These are phyloP conservation scores for Eurytoma adleriae DNA, from an alignment of 2,888 invertebrate species.

Conservation along the genomic window DNA sequence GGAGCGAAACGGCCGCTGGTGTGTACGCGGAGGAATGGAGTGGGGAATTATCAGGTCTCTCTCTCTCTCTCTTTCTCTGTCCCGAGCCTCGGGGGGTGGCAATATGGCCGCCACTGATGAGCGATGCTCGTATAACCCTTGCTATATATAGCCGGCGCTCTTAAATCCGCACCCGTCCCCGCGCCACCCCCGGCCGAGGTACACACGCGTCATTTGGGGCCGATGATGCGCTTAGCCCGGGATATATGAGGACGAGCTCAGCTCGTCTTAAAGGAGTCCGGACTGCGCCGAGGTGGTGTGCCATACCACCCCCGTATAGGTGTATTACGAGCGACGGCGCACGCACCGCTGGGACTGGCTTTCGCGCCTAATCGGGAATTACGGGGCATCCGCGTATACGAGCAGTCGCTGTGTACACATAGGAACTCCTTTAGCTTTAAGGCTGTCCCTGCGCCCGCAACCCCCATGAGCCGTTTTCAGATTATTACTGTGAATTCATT, in stretches of 20 bases:
- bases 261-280: not conserved
- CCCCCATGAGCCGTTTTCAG: not conserved
- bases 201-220: not conserved
- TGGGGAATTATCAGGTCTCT: slow-evolving; percentile 74
- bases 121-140: slow-evolving; percentile 74
- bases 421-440: not conserved
- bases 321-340: slow-evolving; percentile 6
- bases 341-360: not conserved
- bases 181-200: not conserved
- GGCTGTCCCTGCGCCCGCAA: not conserved
- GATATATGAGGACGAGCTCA: not conserved
- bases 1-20: slow-evolving; percentile 16
- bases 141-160: slow-evolving; percentile 62
- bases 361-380: slow-evolving; percentile 28
- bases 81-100: slow-evolving; percentile 64
- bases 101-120: slow-evolving; percentile 76
- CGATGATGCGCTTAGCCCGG: slow-evolving; percentile 33
- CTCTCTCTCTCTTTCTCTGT: slow-evolving; percentile 54
- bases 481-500: not conserved
- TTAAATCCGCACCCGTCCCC: not conserved
- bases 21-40: slow-evolving; percentile 52
- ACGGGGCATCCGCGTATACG: slow-evolving; percentile 4
- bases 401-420: slow-evolving; percentile 9
- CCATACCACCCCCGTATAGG: not conserved
- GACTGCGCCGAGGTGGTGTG: not conserved